Evolutionary conservation across 2,113 vertebrate species (phyloP), one percentile per base, ranked within the genome.

Genomic region (Capra hircus): DNA sequence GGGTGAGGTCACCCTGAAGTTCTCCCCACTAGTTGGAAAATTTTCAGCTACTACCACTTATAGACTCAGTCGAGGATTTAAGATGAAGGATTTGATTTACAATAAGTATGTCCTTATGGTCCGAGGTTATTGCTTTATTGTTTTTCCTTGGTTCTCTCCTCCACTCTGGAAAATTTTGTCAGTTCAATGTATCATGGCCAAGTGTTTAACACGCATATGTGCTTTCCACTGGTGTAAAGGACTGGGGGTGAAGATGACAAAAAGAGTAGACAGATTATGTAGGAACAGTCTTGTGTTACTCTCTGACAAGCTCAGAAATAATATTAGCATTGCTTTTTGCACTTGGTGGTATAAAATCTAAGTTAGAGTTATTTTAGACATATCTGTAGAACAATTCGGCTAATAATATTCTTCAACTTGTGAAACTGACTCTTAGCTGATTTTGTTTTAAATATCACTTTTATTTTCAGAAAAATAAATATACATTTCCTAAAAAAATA

Each of bases 371-470:
- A 86, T 74, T 94, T 87, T 85, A 93, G 59, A 64, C 5, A 40
- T 43, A 82, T 43, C 14, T 90, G 15, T 95, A 7, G n/a, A 91
- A 33, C 67, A 81, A 64, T 62, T 19, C 28, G 19, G 40, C 67
- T 59, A 95, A 71, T 57, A 40, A 80, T 84, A 21, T 87, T 50
- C 50, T 78, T 97, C 36, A 62, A n/a, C 27, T 87, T 84, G 2
- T 91, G 40, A 92, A 83, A 96, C 27, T 81, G 25, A 82, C 45
- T 93, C 33, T 87, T 82, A 50, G 30, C 15, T 97, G 21, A 8
- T 88, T 82, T 94, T 86, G 67, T 88, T 90, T 96, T 90, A 87
- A 97, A 57, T 91, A 1, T 93, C 43, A 82, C 27, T 67, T 85
- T 88, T 83, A 57, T 64, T 93, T 96, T 91, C 33, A 88, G 53